phyloP scores from a whole-genome alignment of 1,140 invertebrate genomes.

The Leptonema lineaticorne region DNA sequence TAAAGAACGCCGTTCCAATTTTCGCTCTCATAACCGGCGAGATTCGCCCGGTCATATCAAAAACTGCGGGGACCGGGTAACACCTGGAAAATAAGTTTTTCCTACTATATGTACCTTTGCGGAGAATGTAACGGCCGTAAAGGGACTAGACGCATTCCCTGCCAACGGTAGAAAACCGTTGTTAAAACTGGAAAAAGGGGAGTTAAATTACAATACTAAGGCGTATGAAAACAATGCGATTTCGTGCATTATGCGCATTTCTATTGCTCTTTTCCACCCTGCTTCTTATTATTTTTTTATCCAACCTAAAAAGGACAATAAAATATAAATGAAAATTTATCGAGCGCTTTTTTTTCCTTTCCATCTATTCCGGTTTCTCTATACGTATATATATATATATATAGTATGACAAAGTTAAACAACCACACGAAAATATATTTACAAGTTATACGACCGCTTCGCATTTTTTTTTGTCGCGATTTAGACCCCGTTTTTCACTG shows the following conservation, averaged over 20 bases:
- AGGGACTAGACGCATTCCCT: not conserved
- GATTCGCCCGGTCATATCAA: too few relatives aligned
- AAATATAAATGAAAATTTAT: slow-evolving; percentile 25
- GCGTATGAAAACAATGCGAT: slow-evolving; percentile 24
- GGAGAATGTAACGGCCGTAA: not conserved
- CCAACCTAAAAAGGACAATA: not conserved
- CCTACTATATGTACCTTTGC: not conserved
- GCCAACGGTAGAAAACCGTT: not conserved
- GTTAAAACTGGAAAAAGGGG: not conserved
- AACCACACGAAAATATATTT: slow-evolving; percentile 7
- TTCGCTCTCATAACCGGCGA: too few relatives aligned
- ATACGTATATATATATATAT: not conserved
- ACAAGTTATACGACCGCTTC: not conserved
- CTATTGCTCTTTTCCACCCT: not conserved
- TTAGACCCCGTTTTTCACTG: slow-evolving; percentile 5
- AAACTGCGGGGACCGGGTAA: too few relatives aligned
- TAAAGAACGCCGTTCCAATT: too few relatives aligned
- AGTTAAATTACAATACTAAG: slow-evolving; percentile 16
- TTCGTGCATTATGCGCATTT: slow-evolving; percentile 6
- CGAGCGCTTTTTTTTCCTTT: not conserved
- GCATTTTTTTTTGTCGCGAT: not conserved
- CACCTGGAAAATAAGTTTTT: not conserved
- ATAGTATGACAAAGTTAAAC: too few relatives aligned
- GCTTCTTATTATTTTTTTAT: not conserved
- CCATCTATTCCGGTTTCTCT: too few relatives aligned